These are phyloP conservation scores for Erebia ligea DNA, from an alignment of 2,888 invertebrate genomes.

Conservation along the genomic window DNA sequence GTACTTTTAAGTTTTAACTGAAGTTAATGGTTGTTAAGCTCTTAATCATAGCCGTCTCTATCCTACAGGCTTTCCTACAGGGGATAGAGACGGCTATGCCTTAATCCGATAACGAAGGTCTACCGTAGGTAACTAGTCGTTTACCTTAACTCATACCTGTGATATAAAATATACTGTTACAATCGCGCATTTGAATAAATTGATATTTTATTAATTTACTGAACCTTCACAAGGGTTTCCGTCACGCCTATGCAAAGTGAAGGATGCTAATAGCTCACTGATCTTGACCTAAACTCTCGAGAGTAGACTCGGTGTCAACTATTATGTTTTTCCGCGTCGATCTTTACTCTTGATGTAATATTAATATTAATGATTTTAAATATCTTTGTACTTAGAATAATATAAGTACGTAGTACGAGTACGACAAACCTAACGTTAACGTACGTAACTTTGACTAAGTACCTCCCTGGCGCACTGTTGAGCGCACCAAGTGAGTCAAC, in stretches of 20 bases:
- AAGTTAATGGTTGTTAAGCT: slow-evolving; percentile 12
- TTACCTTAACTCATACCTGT: slow-evolving; percentile 30
- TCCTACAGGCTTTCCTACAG: too few species aligned
- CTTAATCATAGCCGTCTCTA: too few species aligned
- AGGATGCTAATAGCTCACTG: slow-evolving; percentile 60
- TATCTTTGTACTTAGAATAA: not conserved
- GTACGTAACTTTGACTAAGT: too few species aligned
- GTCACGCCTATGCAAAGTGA: slow-evolving; percentile 56
- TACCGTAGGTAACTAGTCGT: slow-evolving; percentile 26
- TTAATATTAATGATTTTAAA: not conserved
- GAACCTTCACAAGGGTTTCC: slow-evolving; percentile 52
- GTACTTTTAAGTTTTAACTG: slow-evolving; percentile 12
- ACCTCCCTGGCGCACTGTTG: too few species aligned
- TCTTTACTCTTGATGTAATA: not conserved
- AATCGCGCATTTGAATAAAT: slow-evolving; percentile 34
- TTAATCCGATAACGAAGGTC: slow-evolving; percentile 13
- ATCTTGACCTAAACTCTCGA: slow-evolving; percentile 66
- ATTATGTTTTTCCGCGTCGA: slow-evolving; percentile 28
- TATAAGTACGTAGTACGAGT: not conserved
- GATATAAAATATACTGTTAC: slow-evolving; percentile 33
- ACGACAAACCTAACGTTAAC: not conserved
- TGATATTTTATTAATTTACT: slow-evolving; percentile 40
- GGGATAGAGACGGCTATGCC: too few species aligned
- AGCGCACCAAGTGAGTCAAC: too few species aligned
- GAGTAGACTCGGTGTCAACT: slow-evolving; percentile 41